A percentile compares a stretch with the other conserved stretches of the same genome.
Evolutionary conservation across 2,797 vertebrate species (phyloP).

Genomic region (Heliangelus exortis): DNA sequence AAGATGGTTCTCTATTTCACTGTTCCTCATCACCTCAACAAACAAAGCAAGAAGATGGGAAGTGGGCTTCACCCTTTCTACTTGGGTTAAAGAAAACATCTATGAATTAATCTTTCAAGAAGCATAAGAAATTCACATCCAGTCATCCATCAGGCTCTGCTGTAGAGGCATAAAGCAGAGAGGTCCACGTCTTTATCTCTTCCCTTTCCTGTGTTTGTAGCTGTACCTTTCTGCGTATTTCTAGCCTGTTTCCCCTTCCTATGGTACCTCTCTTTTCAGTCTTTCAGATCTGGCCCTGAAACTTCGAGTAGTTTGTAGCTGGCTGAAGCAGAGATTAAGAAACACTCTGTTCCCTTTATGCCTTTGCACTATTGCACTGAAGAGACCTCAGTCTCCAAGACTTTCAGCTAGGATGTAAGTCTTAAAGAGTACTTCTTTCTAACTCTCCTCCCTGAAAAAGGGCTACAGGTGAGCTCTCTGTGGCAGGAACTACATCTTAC

Average conservation of each 20-base stretch:
- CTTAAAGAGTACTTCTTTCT: neutral
- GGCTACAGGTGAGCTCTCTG: neutral
- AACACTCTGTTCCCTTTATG: neutral
- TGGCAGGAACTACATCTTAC: neutral
- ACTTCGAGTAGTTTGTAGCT: neutral
- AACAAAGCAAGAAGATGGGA: neutral
- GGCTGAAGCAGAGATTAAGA: neutral
- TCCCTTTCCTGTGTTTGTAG: neutral
- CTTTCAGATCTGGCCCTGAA: neutral
- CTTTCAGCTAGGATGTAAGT: neutral
- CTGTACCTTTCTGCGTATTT: neutral
- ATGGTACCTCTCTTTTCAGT: neutral
- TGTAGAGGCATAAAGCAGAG: neutral
- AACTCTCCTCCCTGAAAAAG: neutral
- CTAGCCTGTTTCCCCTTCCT: neutral
- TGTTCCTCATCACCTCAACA: neutral
- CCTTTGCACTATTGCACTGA: neutral
- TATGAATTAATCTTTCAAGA: neutral
- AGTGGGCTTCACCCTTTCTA: neutral
- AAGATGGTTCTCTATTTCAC: neutral
- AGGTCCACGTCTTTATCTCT: neutral
- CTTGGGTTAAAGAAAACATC: neutral
- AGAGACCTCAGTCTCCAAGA: neutral
- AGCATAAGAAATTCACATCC: neutral
- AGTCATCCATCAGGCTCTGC: neutral